Evolutionary conservation across 1,140 invertebrate genomes (phyloP).

Genomic region (Bicyclus anynana): DNA sequence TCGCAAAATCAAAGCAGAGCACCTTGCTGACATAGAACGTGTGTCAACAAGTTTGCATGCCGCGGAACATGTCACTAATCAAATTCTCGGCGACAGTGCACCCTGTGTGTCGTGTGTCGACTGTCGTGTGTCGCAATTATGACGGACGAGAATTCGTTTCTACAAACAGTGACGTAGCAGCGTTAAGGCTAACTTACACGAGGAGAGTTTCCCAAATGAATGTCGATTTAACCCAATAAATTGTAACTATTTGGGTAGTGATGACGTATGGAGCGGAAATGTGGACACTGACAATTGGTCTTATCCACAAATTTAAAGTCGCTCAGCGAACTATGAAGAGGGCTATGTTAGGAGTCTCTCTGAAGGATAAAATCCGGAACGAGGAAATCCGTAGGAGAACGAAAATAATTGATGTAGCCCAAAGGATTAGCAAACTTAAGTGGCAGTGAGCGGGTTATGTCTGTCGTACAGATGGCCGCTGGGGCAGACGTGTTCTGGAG

Average conservation of each 20-base stretch:
- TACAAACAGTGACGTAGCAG: background rate
- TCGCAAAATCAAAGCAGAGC: background rate
- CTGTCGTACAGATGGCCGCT: too few species aligned
- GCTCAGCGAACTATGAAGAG: too few species aligned
- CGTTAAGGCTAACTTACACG: background rate
- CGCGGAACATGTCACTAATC: background rate
- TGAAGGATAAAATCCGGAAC: too few species aligned
- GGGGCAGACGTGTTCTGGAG: too few species aligned
- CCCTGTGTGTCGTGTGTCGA: too few species aligned
- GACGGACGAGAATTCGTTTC: background rate
- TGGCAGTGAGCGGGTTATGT: background rate
- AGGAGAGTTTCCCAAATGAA: background rate
- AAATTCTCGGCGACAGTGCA: background rate
- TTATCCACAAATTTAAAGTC: too few species aligned
- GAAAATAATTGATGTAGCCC: too few species aligned
- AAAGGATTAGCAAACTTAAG: too few species aligned
- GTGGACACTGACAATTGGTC: too few species aligned
- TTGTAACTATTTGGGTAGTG: background rate
- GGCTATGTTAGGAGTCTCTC: too few species aligned
- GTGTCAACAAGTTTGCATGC: background rate
- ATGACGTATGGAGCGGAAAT: too few species aligned
- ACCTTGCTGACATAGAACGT: background rate
- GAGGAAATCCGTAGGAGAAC: too few species aligned
- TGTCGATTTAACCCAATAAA: background rate
- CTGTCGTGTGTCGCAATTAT: background rate